Base-by-base conservation (phyloP, 2,113 vertebrate species). In the Pristiophorus japonicus region DNA sequence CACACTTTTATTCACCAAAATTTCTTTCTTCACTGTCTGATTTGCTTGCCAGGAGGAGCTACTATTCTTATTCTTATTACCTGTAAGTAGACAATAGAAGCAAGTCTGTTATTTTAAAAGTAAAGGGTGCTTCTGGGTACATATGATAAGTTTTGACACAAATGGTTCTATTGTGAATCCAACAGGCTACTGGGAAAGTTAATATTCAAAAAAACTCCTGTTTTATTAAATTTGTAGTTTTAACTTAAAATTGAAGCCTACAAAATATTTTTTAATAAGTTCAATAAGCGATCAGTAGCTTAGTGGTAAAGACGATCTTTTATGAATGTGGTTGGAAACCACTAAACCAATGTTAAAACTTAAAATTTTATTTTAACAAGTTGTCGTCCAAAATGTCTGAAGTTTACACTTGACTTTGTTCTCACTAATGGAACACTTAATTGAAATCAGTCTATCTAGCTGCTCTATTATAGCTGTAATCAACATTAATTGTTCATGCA, bases 1-100 rank as follows among this genome's bases (percentile, higher is more conserved):
- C 98, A 98, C 96, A 98, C 98, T 98, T 98, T 98, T 98, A 99
- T 99, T 99, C 98, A 99, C 98, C 98, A 98, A 98, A 98, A 98
- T 98, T 98, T 99, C 98, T 99, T 98, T 96, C 96, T 98, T 98
- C 99, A 99, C 99, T 98, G 98, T 99, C 98, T 99, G 98, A 99
- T 99, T 99, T 98, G 99, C 99, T 99, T 98, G 98, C 98, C 99
- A 99, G 99, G 98, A 99, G 99, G 99, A 99, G 98, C 99, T 99
- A 99, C 99, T 99, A 99, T 99, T 99, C 99, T 98, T 99, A 99
- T 98, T 99, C 99, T 98, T 99, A 99, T 99, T 99, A 99, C 98
- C 99, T 99, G 99, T 99, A 99, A 99, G 99, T 99, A 99, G 98
- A 99, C 98, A 97, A 98, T 96, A 97, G 98, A 98, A 98, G 98